Evolutionary conservation across 2,113 vertebrate species (phyloP), one percentile per base, ranked within the genome.

Genomic region (Planiliza haematocheilus): DNA sequence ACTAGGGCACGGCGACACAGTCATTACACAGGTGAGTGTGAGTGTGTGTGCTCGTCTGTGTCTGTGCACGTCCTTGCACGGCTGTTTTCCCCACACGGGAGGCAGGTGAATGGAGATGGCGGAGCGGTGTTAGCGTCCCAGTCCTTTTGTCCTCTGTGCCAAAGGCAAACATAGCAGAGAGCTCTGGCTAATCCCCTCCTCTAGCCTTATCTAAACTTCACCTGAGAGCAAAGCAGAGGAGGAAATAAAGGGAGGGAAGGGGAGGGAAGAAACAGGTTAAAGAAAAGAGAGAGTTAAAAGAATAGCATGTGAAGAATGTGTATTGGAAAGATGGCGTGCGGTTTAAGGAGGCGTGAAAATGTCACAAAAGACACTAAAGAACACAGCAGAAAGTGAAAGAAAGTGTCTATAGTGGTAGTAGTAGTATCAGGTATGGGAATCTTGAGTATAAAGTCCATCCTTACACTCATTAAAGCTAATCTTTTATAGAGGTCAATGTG

Each of bases 1-100:
- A 90, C 91, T 88, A 73, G 82, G 88, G 74, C 83, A 89, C 34
- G 8, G 63, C 86, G 83, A 87, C 83, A 89, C 82, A 83, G 81
- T 88, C 88, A 88, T 90, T 89, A 88, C 86, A 89, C 86, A 90
- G 88, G 88, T 91, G 83, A 81, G 83, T 63, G 69, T 86, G 70
- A 46, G 68, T 45, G 59, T 57, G 59, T 57, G 71, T 56, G 36
- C 59, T 45, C 37, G n/a, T n/a, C 11, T 41, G 52, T 70, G 74
- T 71, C 53, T 77, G 66, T 66, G 68, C 46, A 61, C 10, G 60
- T 78, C 61, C 76, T 65, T 60, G 48, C 39, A 24, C 16, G 11
- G 76, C 61, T 46, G 68, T 30, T 69, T 61, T 49, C 42, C 45
- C 4, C 73, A 77, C 59, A 59, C 57, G 24, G 3, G 5, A 51